Percentiles rank a stretch among this genome's conserved stretches.
Conservation (phyloP, 2,797 vertebrate genomes). For the Sebastes trivittatus region DNA sequence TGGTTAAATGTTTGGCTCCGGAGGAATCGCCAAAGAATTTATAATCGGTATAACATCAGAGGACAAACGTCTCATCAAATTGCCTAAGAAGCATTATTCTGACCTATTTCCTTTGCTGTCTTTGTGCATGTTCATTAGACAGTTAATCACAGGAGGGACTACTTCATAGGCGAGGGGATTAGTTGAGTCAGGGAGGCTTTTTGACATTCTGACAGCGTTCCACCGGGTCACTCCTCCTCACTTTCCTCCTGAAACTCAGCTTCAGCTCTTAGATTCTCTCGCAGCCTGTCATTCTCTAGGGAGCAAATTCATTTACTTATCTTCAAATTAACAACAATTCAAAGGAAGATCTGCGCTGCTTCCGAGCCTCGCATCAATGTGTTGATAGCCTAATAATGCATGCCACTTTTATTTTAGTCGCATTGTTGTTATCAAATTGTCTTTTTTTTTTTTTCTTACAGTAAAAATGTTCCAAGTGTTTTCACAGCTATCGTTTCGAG, state of each 20-base stretch:
- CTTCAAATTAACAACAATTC: conserved; percentile 60
- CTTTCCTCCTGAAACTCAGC: conserved; percentile 42
- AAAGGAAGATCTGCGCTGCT: conserved; percentile 13
- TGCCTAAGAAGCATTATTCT: conserved; percentile 69
- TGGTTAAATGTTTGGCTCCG: conserved; percentile 64
- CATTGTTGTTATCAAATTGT: conserved; percentile 27
- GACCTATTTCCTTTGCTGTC: conserved; percentile 65
- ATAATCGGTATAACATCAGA: conserved; percentile 57
- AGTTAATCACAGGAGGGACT: conserved; percentile 69
- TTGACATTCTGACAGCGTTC: conserved; percentile 74
- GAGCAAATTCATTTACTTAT: conserved; percentile 50
- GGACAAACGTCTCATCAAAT: conserved; percentile 68
- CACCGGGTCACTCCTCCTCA: conserved; percentile 59
- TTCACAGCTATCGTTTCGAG: conserved; percentile 57
- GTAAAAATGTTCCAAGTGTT: conserved; percentile 53
- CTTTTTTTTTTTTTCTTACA: conserved; percentile 7
- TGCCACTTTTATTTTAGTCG: neutral
- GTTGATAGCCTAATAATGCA: conserved; percentile 25
- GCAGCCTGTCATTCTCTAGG: conserved; percentile 22
- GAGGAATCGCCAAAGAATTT: conserved; percentile 51
- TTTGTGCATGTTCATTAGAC: conserved; percentile 74
- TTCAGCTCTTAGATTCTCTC: conserved; percentile 22
- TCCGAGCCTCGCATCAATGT: neutral
- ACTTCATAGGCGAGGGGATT: conserved; percentile 66
- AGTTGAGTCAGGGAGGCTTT: conserved; percentile 69